A percentile compares a stretch with the other conserved stretches of the same genome.
Conservation (phyloP, 2,888 invertebrate genomes). For the Tipula vernalis region DNA sequence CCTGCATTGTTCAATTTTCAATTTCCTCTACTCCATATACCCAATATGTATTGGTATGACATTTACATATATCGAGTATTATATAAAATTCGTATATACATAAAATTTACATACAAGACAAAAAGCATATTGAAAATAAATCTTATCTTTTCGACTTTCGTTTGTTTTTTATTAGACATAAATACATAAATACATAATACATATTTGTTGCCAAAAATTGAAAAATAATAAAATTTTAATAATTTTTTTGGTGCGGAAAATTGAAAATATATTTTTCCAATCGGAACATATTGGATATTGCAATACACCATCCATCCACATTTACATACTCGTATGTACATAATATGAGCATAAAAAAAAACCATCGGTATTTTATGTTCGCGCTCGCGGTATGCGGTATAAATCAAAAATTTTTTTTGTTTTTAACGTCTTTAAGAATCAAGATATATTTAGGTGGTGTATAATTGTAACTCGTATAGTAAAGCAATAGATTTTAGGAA, state of each 20-base stretch:
- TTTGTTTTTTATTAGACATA: background rate
- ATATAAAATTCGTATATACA: background rate
- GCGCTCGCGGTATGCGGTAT: background rate
- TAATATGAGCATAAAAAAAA: background rate
- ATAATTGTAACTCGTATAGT: no score
- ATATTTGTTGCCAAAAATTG: background rate
- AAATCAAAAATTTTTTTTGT: background rate
- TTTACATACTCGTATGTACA: background rate
- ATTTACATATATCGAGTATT: background rate
- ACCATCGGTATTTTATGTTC: background rate
- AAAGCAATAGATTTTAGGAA: background rate
- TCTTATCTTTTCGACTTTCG: background rate
- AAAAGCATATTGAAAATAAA: background rate
- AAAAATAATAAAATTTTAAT: background rate
- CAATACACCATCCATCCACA: background rate
- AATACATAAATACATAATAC: background rate
- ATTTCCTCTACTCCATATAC: conserved; percentile 6
- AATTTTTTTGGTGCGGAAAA: background rate
- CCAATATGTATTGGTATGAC: background rate
- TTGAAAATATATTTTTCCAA: background rate
- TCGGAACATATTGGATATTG: background rate
- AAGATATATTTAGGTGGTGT: background rate
- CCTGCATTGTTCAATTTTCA: conserved; percentile 10
- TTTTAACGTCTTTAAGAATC: background rate
- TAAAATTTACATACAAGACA: background rate